phyloP scores from a whole-genome alignment of 1,140 invertebrate genomes.

The Acromyrmex heyeri region DNA sequence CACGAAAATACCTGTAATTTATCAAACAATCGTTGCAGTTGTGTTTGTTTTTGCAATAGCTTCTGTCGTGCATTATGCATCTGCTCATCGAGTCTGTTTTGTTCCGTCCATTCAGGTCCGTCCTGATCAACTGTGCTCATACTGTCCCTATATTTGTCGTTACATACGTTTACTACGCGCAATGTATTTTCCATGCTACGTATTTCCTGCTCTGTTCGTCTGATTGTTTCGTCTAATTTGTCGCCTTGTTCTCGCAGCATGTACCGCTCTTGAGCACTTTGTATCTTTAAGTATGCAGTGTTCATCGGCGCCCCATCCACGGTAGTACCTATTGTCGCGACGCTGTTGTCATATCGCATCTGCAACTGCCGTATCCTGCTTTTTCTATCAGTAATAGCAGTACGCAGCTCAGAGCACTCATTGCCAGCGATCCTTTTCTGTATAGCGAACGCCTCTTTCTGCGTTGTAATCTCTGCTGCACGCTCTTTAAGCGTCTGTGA shows the following conservation, averaged over 20 bases:
- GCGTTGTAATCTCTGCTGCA: slow-evolving; percentile 88
- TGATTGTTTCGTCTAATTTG: slow-evolving; percentile 89
- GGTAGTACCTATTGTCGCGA: slow-evolving; percentile 82
- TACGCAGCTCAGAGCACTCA: slow-evolving; percentile 88
- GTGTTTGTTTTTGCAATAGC: slow-evolving; percentile 67
- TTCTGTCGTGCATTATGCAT: slow-evolving; percentile 80
- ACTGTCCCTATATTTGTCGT: slow-evolving; percentile 88
- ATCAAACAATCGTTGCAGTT: slow-evolving; percentile 66
- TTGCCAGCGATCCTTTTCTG: slow-evolving; percentile 88
- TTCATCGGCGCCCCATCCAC: slow-evolving; percentile 88
- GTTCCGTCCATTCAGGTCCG: slow-evolving; percentile 85
- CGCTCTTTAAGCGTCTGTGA: slow-evolving; percentile 89
- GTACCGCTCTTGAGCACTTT: slow-evolving; percentile 90
- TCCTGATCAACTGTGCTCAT: slow-evolving; percentile 86
- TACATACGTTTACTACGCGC: slow-evolving; percentile 89
- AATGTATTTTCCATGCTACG: slow-evolving; percentile 92
- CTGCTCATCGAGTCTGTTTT: slow-evolving; percentile 87
- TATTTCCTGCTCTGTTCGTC: slow-evolving; percentile 90
- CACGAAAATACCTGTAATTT: slow-evolving; percentile 73
- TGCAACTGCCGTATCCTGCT: slow-evolving; percentile 89
- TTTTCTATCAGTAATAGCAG: slow-evolving; percentile 87
- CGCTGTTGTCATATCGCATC: slow-evolving; percentile 81
- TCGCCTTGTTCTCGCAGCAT: slow-evolving; percentile 91
- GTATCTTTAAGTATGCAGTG: slow-evolving; percentile 90
- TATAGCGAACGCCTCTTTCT: slow-evolving; percentile 87